Evolutionary conservation across 2,113 vertebrate genomes (phyloP).

Genomic region (Tinamus guttatus): DNA sequence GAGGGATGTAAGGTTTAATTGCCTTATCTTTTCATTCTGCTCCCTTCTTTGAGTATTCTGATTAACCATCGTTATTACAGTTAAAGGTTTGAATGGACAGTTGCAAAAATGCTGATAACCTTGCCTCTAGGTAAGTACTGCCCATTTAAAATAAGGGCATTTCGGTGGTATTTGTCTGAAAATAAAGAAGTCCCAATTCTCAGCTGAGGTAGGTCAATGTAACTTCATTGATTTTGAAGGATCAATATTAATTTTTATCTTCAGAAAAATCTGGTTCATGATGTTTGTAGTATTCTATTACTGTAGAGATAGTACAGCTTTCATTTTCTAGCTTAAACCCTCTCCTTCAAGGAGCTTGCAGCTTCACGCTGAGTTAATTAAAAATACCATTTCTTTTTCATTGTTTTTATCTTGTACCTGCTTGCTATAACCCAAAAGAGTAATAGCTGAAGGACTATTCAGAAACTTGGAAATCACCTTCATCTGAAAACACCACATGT

Average conservation of each 20-base stretch:
- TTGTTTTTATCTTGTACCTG: background rate
- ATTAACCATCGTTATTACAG: background rate
- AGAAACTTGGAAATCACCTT: background rate
- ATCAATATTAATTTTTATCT: background rate
- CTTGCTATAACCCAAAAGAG: background rate
- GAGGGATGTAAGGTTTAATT: background rate
- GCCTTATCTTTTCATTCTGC: background rate
- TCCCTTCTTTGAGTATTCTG: background rate
- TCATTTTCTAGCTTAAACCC: background rate
- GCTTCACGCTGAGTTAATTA: background rate
- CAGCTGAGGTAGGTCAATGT: background rate
- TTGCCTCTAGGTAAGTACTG: background rate
- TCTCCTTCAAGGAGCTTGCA: background rate
- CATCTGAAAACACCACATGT: background rate
- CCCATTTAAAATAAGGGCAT: background rate
- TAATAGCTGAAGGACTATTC: background rate
- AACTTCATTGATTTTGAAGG: background rate
- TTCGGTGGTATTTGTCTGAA: background rate
- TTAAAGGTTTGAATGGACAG: background rate
- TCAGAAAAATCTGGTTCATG: background rate
- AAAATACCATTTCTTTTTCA: background rate
- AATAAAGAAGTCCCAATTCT: background rate
- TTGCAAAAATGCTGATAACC: background rate
- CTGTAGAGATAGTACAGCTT: background rate
- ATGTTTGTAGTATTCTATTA: background rate